Evolutionary conservation across 2,797 vertebrate genomes (phyloP), one percentile per base, ranked within the genome.

Genomic region (Microchirus variegatus): DNA sequence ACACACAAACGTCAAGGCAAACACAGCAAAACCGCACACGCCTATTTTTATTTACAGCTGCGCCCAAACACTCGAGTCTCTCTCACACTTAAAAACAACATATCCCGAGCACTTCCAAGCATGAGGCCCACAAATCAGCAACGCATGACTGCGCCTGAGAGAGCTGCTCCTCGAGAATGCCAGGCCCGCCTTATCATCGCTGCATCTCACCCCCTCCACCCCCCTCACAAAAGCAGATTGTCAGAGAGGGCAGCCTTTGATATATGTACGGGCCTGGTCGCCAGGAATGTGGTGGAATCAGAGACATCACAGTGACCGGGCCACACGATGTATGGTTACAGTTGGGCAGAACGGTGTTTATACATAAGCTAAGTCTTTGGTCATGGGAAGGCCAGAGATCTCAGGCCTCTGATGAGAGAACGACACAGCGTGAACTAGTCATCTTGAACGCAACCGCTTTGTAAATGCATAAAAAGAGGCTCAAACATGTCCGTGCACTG

Each of bases 231-330:
- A 83, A 85, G 78, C 72, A 86, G 81, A 88, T 72, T 89, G 85
- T 84, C 83, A 81, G 73, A 81, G 73, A 78, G 81, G 71, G 63
- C 58, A 14, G 64, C 60, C 87, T 92, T 90, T 92, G 87, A 92
- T 90, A 86, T 84, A 81, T 85, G 75, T 70, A 79, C 71, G 83
- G 87, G 82, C 62, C 63, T 73, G 83, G 87, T 81, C 83, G 78
- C 78, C 70, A 87, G 86, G 90, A 92, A 91, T 90, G 89, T 90
- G 77, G 88, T n/a, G 22, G 81, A 87, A 90, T 89, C 85, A 87
- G 78, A 84, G 80, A 76, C 75, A 85, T 89, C 71, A 72, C 67
- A 50, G 78, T 77, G 80, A 86, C 81, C 22, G 5, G 76, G 68
- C 67, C 48, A 65, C 68, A 31, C 85, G 79, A 88, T 90, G 71